These are phyloP conservation scores for Phocides pigmalion DNA, from an alignment of 1,140 invertebrate genomes.

Conservation along the genomic window DNA sequence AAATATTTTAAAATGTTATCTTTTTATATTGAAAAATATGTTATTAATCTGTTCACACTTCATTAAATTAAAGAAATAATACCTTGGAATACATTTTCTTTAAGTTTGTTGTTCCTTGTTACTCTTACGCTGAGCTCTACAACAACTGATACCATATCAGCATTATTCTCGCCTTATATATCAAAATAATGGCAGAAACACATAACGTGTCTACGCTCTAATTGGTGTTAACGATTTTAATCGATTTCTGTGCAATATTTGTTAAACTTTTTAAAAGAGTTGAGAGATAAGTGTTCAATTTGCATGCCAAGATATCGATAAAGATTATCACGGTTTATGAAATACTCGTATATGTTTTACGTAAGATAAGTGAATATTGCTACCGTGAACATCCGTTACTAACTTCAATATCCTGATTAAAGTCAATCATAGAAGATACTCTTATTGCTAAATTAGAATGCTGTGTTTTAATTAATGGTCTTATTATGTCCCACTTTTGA, in stretches of 20 bases:
- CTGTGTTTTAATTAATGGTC: too few relatives aligned
- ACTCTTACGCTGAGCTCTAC: background rate
- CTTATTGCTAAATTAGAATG: too few relatives aligned
- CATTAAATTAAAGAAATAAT: background rate
- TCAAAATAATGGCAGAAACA: constrained; percentile 38
- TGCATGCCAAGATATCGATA: constrained; percentile 5
- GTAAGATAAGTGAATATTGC: background rate
- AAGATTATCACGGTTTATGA: background rate
- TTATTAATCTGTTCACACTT: too few relatives aligned
- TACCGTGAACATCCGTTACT: background rate
- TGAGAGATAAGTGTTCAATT: constrained; percentile 16
- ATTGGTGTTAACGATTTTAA: constrained; percentile 29
- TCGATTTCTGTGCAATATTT: constrained; percentile 35
- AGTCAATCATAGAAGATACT: too few relatives aligned
- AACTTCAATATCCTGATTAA: too few relatives aligned
- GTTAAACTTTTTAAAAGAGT: constrained; percentile 23
- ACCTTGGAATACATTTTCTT: constrained; percentile 20
- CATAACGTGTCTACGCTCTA: constrained; percentile 43
- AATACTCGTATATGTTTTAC: background rate
- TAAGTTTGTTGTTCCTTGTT: constrained; percentile 3
- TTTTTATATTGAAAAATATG: too few relatives aligned
- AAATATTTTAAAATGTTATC: too few relatives aligned
- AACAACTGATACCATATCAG: constrained; percentile 13
- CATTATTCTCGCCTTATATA: constrained; percentile 40
- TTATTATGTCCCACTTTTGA: too few relatives aligned